Evolutionary conservation across 2,888 invertebrate genomes (phyloP).

Genomic region (Temnothorax ravouxi): DNA sequence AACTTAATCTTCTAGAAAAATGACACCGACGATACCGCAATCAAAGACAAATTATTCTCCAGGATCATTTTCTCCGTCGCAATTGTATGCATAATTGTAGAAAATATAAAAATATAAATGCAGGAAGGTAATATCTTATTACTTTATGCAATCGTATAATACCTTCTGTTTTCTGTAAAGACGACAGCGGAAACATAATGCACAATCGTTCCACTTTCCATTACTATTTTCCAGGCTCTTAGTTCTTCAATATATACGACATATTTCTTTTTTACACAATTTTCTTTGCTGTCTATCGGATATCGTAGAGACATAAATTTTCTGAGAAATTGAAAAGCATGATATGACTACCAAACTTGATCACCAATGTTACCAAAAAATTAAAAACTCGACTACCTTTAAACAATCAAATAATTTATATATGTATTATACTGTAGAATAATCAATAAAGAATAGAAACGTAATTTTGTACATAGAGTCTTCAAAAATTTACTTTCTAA

Average conservation of each 20-base stretch:
- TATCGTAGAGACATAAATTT: background rate
- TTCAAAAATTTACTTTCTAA: background rate
- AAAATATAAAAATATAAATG: background rate
- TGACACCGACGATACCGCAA: background rate
- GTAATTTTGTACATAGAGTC: background rate
- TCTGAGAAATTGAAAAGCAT: background rate
- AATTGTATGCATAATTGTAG: conserved; percentile 7
- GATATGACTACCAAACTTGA: background rate
- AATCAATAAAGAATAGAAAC: background rate
- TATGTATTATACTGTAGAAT: background rate
- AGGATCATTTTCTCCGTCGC: background rate
- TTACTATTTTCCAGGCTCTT: conserved; percentile 9
- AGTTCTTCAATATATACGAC: background rate
- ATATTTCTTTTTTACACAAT: conserved; percentile 3
- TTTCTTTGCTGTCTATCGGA: background rate
- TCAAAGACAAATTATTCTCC: background rate
- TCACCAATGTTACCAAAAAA: background rate
- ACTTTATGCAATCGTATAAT: conserved; percentile 27
- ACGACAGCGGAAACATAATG: conserved; percentile 24
- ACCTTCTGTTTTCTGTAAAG: background rate
- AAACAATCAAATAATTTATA: background rate
- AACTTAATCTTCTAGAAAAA: conserved; percentile 6
- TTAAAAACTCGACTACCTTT: background rate
- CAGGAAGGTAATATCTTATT: conserved; percentile 13
- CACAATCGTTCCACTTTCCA: background rate